Evolutionary conservation across 2,113 vertebrate species (phyloP).

Genomic region (Oreamnos americanus): DNA sequence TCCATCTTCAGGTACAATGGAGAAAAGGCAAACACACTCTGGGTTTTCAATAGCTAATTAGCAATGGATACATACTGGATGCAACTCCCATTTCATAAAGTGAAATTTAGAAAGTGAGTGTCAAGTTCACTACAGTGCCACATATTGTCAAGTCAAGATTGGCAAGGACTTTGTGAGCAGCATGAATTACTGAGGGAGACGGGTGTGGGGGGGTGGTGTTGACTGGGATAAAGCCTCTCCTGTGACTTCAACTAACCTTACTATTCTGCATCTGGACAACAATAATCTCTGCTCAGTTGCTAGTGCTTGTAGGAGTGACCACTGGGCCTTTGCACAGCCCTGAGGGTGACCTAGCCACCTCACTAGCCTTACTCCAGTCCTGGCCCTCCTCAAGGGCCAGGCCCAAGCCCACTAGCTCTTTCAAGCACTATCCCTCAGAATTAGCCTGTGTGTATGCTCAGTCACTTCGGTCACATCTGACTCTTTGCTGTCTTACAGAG

Average conservation of each 20-base stretch:
- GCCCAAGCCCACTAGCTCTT: neutral
- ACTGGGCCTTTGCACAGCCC: no score
- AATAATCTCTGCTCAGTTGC: neutral
- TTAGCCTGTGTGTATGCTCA: neutral
- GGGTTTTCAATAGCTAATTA: neutral
- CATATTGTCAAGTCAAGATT: neutral
- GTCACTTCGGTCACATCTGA: neutral
- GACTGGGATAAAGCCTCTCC: neutral
- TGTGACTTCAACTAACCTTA: neutral
- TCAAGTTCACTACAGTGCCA: neutral
- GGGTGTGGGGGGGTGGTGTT: rapidly evolving
- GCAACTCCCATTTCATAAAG: neutral
- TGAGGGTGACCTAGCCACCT: neutral
- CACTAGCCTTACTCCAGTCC: neutral
- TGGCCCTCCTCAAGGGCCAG: neutral
- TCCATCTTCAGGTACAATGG: neutral
- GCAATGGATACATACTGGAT: neutral
- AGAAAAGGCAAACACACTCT: neutral
- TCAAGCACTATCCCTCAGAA: neutral
- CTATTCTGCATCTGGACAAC: neutral
- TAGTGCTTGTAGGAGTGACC: neutral
- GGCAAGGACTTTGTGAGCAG: neutral
- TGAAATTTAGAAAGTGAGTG: neutral
- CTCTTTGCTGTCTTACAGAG: neutral
- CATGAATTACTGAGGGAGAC: neutral